These are phyloP conservation scores for Tolmerus cingulatus DNA, from an alignment of 2,888 invertebrate genomes.

Conservation along the genomic window DNA sequence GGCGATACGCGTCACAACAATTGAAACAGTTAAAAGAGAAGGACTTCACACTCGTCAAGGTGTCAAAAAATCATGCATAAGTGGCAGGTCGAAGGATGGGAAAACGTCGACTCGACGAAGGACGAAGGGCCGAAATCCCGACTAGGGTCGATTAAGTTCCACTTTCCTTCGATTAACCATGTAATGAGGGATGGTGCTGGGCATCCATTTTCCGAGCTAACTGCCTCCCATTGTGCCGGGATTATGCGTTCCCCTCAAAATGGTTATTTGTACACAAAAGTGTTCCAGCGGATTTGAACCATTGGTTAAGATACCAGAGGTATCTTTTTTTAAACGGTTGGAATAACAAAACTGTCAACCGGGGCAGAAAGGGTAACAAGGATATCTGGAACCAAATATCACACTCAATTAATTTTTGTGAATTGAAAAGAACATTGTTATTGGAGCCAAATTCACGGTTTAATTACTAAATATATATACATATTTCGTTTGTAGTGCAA, in stretches of 20 bases:
- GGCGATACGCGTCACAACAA: slow-evolving; percentile 46
- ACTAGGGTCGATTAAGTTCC: slow-evolving; percentile 33
- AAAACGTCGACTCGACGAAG: not conserved
- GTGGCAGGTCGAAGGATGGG: slow-evolving; percentile 25
- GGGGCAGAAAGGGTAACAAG: not conserved
- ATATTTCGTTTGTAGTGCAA: not conserved
- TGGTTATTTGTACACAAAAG: slow-evolving; percentile 39
- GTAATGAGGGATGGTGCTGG: slow-evolving; percentile 43
- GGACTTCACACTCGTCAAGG: slow-evolving; percentile 40
- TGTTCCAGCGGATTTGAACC: not conserved
- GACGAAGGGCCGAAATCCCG: not conserved
- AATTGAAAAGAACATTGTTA: not conserved
- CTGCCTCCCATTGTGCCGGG: slow-evolving; percentile 41
- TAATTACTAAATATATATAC: not conserved
- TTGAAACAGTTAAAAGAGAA: slow-evolving; percentile 47
- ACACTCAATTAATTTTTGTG: slow-evolving; percentile 25
- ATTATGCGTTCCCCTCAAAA: slow-evolving; percentile 38
- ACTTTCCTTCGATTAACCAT: slow-evolving; percentile 46
- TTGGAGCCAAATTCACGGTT: not conserved
- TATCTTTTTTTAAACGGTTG: not conserved
- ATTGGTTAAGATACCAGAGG: not conserved
- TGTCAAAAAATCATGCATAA: slow-evolving; percentile 35
- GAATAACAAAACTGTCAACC: not conserved
- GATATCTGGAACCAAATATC: not conserved
- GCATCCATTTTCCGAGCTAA: slow-evolving; percentile 18